Evolutionary conservation across 2,888 invertebrate genomes (phyloP), one percentile per base, ranked within the genome.

Genomic region (Mycalesis mineus): DNA sequence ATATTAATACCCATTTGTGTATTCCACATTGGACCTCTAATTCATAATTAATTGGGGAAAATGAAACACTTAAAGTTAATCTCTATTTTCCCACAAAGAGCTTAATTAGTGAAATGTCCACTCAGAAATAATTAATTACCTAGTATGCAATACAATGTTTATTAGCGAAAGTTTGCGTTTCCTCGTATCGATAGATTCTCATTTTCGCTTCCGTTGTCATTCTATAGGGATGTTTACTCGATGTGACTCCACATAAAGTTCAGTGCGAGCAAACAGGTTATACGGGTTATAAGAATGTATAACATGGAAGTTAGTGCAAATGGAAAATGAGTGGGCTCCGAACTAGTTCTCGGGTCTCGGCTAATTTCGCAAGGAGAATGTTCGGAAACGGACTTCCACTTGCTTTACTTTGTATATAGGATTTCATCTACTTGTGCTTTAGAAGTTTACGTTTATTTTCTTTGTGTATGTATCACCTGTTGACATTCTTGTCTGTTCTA

Each of bases 271-370:
- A 41, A 63, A 62, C 65, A 40, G 55, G 63, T 64, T 63, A 40
- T 52, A 60, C 64, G 51, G 50, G 60, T 58, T 51, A 59, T 33
- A 59, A 60, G 62, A 65, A 66, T 64, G 61, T 63, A 64, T 64
- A 67, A 61, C 60, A 60, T 59, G 59, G 56, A 60, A 57, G 52
- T 60, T 63, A 61, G 61, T 60, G 61, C 63, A 61, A 62, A 66
- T 65, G 64, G 64, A 63, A 70, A 68, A 64, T 63, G 63, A 63
- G 65, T 62, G 57, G 61, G 64, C 54, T 63, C 51, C 29, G 58
- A 66, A 67, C 70, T 61, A 62, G 66, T 65, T 68, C 57, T 59
- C 59, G 47, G 61, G 55, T 57, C 59, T 64, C 56, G 61, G 50
- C 60, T 58, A 65, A 64, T 64, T 65, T 69, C 59, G 68, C 61